Evolutionary conservation across 2,888 invertebrate genomes (phyloP), one percentile per base, ranked within the genome.

Genomic region (Drosophila borborema): DNA sequence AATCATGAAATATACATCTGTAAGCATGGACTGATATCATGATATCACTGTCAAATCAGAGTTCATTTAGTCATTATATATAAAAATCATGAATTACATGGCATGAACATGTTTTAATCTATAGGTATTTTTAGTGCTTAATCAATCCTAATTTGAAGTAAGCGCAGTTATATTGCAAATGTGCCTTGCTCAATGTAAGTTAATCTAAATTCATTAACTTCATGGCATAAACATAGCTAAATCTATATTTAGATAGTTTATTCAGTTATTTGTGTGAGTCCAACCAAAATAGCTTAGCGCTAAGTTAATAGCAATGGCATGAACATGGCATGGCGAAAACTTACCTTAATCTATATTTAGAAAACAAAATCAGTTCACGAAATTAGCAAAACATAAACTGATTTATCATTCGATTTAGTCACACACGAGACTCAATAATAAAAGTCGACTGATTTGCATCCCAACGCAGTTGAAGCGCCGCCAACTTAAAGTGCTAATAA

Each of bases 401-500:
- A 34, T 20, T 56, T 31, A 1, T 34, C 23, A 7, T 2, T 18
- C 41, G 9, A 34, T 20, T 20, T 20, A 9, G 38, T 14, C n/a
- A 8, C 14, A 59, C 60, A 40, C 48, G 60, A 40, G 48, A 48
- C 8, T 16, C 16, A 31, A 10, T 14, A 10, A 45, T 16, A 60
- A 64, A 64, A 12, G 4, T 12, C 10, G 41, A 3, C 34, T 34
- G 41, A 18, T 46, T 43, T 16, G 3, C 36, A 34, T 0, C 10
- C n/a, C n/a, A 12, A 16, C 34, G 6, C 31, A 20, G 5, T 3
- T 40, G 3, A 43, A 34, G 40, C 41, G 51, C 54, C 53, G 41
- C n/a, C 62, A 55, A 55, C 54, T 49, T 60, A 49, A 60, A 18
- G 38, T 60, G 60, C 28, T 60, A 60, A 41, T 18, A 6, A 49